These are phyloP conservation scores for Perca flavescens DNA, from an alignment of 2,113 vertebrate species.

Conservation along the genomic window DNA sequence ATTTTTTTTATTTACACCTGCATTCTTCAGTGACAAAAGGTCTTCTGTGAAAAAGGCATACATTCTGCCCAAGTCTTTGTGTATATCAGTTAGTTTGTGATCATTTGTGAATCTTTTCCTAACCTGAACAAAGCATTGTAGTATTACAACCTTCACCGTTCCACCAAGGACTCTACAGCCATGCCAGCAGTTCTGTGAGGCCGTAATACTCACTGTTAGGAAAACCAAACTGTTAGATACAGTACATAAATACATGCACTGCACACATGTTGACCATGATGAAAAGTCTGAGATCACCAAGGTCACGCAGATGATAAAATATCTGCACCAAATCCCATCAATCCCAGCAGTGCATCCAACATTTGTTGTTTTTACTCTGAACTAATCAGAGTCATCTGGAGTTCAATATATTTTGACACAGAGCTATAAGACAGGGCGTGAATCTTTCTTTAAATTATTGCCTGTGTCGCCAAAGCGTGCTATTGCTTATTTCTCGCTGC, in stretches of 20 bases:
- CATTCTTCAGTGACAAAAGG: background rate
- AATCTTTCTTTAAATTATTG: background rate
- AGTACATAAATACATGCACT: background rate
- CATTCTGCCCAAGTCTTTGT: no score
- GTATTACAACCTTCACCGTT: background rate
- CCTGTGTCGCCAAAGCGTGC: background rate
- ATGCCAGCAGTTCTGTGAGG: background rate
- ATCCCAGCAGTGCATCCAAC: background rate
- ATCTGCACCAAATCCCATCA: background rate
- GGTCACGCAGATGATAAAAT: background rate
- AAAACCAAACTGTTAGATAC: background rate
- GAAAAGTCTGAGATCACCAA: background rate
- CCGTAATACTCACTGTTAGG: background rate
- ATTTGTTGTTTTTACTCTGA: background rate
- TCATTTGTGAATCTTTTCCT: background rate
- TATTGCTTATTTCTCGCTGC: background rate
- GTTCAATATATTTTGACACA: background rate
- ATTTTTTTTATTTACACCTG: background rate
- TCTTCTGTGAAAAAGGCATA: background rate
- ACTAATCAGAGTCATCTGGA: background rate
- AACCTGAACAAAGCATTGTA: background rate
- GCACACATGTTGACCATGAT: background rate
- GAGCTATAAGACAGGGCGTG: background rate
- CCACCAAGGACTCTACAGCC: background rate
- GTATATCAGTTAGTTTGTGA: background rate